Percentiles rank a stretch among this genome's conserved stretches.
Conservation (phyloP, 2,113 vertebrate species). For the Nyctereutes procyonoides region DNA sequence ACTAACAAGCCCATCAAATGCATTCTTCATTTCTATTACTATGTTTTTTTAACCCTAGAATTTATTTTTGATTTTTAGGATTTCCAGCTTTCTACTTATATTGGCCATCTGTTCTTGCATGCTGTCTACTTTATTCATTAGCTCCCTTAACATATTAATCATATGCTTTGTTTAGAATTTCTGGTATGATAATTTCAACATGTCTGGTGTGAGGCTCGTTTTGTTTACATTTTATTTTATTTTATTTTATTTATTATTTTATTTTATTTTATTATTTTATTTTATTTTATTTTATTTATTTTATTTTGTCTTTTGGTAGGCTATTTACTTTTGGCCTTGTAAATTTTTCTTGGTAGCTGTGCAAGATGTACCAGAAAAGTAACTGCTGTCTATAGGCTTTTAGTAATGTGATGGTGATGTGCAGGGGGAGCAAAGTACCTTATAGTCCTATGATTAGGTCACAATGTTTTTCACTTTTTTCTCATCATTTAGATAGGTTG, state of each 20-base stretch:
- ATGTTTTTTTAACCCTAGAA: neutral
- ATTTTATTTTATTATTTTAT: too few relatives aligned
- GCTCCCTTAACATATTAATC: neutral
- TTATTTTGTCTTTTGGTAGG: too few relatives aligned
- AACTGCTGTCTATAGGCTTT: too few relatives aligned
- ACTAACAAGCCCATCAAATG: too few relatives aligned
- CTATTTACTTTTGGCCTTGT: neutral
- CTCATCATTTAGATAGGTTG: neutral
- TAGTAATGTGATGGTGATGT: too few relatives aligned
- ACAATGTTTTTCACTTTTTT: neutral
- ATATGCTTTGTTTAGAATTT: neutral
- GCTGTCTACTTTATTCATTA: neutral
- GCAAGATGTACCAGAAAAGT: too few relatives aligned
- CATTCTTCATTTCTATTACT: neutral
- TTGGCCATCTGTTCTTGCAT: neutral
- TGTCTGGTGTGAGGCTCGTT: neutral
- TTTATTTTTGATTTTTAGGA: neutral
- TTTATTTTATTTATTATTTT: too few relatives aligned
- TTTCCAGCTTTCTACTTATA: neutral
- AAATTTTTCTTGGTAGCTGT: neutral
- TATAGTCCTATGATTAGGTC: neutral
- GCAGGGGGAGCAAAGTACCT: neutral
- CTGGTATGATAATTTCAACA: neutral
- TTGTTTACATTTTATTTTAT: neutral
- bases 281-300: too few relatives aligned